Evolutionary conservation across 2,797 vertebrate species (phyloP).

Genomic region (Cyprinella venusta): DNA sequence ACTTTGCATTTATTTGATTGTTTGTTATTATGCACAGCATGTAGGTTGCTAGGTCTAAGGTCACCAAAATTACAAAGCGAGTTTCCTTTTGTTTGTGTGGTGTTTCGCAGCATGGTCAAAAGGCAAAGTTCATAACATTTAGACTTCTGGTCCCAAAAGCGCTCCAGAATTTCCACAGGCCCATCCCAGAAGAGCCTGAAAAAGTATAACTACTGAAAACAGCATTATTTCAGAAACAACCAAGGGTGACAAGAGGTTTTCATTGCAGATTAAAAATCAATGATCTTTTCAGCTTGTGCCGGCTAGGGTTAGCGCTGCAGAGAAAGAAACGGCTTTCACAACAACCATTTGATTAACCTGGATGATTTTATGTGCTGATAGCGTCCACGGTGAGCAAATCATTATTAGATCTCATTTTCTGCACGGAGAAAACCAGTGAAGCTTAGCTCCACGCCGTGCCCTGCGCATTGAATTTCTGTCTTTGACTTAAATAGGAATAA

Average conservation of each 20-base stretch:
- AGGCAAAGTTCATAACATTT: slow-evolving; percentile 46
- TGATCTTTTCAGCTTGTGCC: slow-evolving; percentile 63
- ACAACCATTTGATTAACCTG: slow-evolving; percentile 67
- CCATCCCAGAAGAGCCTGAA: slow-evolving; percentile 50
- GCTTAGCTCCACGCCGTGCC: slow-evolving; percentile 59
- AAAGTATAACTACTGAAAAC: slow-evolving; percentile 62
- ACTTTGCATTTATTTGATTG: slow-evolving; percentile 48
- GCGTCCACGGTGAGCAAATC: slow-evolving; percentile 63
- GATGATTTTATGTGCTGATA: slow-evolving; percentile 67
- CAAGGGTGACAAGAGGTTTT: slow-evolving; percentile 63
- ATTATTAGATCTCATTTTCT: slow-evolving; percentile 67
- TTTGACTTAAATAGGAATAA: slow-evolving; percentile 66
- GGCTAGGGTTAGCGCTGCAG: slow-evolving; percentile 57
- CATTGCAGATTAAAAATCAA: slow-evolving; percentile 67
- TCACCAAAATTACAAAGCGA: slow-evolving; percentile 2
- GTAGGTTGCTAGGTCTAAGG: slow-evolving; percentile 30
- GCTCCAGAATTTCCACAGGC: slow-evolving; percentile 34
- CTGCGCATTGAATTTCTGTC: slow-evolving; percentile 62
- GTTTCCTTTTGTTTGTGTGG: slow-evolving; percentile 31
- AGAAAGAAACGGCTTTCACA: slow-evolving; percentile 62
- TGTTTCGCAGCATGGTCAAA: slow-evolving; percentile 39
- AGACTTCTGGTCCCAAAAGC: slow-evolving; percentile 40
- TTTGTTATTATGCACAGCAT: slow-evolving; percentile 38
- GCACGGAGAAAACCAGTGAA: slow-evolving; percentile 63
- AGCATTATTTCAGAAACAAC: slow-evolving; percentile 66